A percentile compares a stretch with the other conserved stretches of the same genome.
These are phyloP conservation scores for Synergus japonicus DNA, from an alignment of 2,888 invertebrate species.

Conservation along the genomic window DNA sequence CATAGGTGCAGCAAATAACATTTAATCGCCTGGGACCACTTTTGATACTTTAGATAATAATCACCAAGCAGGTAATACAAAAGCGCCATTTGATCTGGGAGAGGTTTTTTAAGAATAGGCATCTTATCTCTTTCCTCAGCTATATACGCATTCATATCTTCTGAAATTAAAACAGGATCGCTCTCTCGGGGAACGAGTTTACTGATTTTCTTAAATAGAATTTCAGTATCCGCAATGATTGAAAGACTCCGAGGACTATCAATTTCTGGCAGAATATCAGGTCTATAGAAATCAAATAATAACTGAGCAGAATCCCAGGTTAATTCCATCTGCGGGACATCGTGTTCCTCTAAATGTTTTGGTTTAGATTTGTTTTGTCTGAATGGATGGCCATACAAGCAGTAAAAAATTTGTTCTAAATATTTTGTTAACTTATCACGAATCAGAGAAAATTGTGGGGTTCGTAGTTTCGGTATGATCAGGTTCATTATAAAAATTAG, in stretches of 20 bases:
- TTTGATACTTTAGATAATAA: constrained; percentile 88
- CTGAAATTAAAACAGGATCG: constrained; percentile 82
- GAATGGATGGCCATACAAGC: constrained; percentile 88
- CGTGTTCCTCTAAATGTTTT: constrained; percentile 86
- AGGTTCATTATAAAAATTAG: constrained; percentile 88
- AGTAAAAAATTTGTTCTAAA: constrained; percentile 91
- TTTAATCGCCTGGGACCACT: constrained; percentile 84
- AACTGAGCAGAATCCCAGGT: constrained; percentile 87
- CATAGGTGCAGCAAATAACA: constrained; percentile 92
- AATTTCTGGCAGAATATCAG: constrained; percentile 88
- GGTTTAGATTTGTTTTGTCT: constrained; percentile 76
- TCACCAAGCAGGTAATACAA: constrained; percentile 95
- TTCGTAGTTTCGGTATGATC: constrained; percentile 84
- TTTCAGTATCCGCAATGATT: constrained; percentile 90
- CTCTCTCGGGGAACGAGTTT: constrained; percentile 84
- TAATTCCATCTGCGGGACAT: constrained; percentile 83
- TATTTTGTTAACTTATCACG: constrained; percentile 86
- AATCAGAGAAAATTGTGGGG: constrained; percentile 82
- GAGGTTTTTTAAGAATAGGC: constrained; percentile 79
- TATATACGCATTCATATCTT: constrained; percentile 84
- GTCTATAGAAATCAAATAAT: constrained; percentile 89
- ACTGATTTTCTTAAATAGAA: constrained; percentile 85
- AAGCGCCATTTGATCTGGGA: constrained; percentile 83
- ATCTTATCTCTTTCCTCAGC: constrained; percentile 81
- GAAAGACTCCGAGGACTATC: constrained; percentile 87